phyloP scores from a whole-genome alignment of 2,113 vertebrate species.

The Oncorhynchus clarkii region DNA sequence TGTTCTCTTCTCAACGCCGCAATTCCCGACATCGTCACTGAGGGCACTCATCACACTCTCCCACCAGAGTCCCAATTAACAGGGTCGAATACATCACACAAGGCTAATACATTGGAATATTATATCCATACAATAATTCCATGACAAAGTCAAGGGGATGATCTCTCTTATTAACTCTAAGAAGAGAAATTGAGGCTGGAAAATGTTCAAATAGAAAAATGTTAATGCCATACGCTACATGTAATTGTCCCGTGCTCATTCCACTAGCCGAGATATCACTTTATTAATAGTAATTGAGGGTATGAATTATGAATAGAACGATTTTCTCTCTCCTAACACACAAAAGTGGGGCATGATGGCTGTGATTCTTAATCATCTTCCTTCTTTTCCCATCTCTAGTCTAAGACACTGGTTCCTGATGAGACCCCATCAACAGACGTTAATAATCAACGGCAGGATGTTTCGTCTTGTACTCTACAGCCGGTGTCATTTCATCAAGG shows the following conservation, averaged over 20 bases:
- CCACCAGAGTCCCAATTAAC: constrained; percentile 95
- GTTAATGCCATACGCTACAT: constrained; percentile 97
- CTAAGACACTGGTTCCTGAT: too few species aligned
- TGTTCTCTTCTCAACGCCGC: constrained; percentile 14
- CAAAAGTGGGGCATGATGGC: constrained; percentile 94
- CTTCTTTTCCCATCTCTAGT: constrained; percentile 10
- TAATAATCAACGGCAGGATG: too few species aligned
- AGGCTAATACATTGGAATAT: constrained; percentile 99
- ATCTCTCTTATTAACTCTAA: constrained; percentile 99
- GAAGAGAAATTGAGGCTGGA: constrained; percentile 90
- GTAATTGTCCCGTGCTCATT: constrained; percentile 95
- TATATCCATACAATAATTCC: constrained; percentile 99
- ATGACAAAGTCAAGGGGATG: constrained; percentile 99
- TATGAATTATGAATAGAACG: constrained; percentile 99
- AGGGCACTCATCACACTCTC: constrained; percentile 21
- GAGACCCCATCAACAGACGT: too few species aligned
- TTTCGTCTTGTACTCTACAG: too few species aligned
- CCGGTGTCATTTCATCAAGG: not conserved
- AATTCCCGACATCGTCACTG: constrained; percentile 7
- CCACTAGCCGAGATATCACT: constrained; percentile 91
- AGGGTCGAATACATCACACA: constrained; percentile 95
- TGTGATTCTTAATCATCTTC: constrained; percentile 93
- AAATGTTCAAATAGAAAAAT: constrained; percentile 98
- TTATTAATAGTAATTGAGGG: constrained; percentile 99
- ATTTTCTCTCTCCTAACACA: constrained; percentile 90